A percentile compares a stretch with the other conserved stretches of the same genome.
These are phyloP conservation scores for Felis catus DNA, from an alignment of 2,113 vertebrate genomes.

Conservation along the genomic window DNA sequence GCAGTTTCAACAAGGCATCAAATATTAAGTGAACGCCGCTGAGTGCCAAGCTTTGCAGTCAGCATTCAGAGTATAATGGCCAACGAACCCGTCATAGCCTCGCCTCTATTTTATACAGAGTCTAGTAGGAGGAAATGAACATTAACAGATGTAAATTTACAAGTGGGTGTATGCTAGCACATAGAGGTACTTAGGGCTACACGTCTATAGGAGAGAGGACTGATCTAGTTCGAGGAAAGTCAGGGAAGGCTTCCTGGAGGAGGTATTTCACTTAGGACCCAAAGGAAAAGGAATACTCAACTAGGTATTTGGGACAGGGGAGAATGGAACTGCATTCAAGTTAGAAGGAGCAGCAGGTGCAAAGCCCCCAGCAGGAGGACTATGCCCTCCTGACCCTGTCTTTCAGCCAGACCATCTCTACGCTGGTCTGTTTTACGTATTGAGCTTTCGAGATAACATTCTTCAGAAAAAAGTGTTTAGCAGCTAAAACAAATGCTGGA, in stretches of 20 bases:
- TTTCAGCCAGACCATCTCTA: neutral
- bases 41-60: neutral
- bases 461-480: slow-evolving; percentile 7
- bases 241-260: slow-evolving; percentile 17
- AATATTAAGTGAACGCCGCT: neutral
- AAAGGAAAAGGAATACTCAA: neutral
- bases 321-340: neutral
- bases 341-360: neutral
- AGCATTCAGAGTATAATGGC: neutral
- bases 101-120: neutral
- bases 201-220: neutral
- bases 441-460: slow-evolving; percentile 23
- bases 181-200: neutral
- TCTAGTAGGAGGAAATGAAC: neutral
- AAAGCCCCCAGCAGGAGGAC: neutral
- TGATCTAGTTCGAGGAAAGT: neutral
- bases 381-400: neutral
- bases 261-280: neutral
- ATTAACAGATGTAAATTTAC: neutral
- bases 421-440: neutral
- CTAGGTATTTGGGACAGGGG: neutral
- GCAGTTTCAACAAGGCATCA: neutral
- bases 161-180: neutral
- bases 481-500: slow-evolving; percentile 63
- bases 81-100: neutral